Base-by-base conservation (phyloP, 30 jellyfish, hydroid and myxozoan genomes). In the Calvadosia cruxmelitensis region DNA sequence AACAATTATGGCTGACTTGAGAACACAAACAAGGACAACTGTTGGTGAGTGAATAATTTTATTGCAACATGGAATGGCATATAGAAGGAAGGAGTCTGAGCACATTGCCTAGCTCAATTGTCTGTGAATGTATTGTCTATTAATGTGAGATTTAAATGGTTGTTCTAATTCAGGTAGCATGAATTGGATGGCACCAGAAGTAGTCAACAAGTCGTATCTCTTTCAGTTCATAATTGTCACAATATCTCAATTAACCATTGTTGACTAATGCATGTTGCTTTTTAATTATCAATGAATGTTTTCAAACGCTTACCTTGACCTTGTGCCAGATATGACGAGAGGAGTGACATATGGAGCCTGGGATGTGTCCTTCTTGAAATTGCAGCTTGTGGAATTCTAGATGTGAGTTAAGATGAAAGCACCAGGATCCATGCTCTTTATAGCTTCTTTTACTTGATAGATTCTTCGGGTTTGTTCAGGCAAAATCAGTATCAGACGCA, bases 121-220 rank as follows among this genome's bases (percentile, higher is more conserved):
- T 48, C n/a, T 48, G 61, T 48, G n/a, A 48, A n/a, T 48, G 12
- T 53, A 7, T 27, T 53, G 69, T 53, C 3, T 13, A 53, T 28
- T 53, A 5, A 5, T 5, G 25, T 5, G 12, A 53, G 25, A 27
- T 13, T 24, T 5, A 53, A 13, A 5, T 53, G 69, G 69, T 53
- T 3, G 27, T 65, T 16, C 10, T 65, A 13, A 32, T n/a, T 1
- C 29, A 84, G 95, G 95, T 49, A 84, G 93, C 33, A 84, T 78
- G 93, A 77, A 84, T 68, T 84, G 95, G 95, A 84, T 84, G 95
- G 95, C 95, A 24, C 95, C 95, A 20, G 95, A 84, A 72, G 95
- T 84, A 16, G 76, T 78, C 1, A 89, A 84, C 67, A n/a, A n/a
- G n/a, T n/a, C n/a, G n/a, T n/a, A n/a, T n/a, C n/a, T n/a, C n/a